Percentiles rank a stretch among this genome's conserved stretches.
Conservation (phyloP, 2,888 invertebrate genomes). For the Lysandra bellargus region DNA sequence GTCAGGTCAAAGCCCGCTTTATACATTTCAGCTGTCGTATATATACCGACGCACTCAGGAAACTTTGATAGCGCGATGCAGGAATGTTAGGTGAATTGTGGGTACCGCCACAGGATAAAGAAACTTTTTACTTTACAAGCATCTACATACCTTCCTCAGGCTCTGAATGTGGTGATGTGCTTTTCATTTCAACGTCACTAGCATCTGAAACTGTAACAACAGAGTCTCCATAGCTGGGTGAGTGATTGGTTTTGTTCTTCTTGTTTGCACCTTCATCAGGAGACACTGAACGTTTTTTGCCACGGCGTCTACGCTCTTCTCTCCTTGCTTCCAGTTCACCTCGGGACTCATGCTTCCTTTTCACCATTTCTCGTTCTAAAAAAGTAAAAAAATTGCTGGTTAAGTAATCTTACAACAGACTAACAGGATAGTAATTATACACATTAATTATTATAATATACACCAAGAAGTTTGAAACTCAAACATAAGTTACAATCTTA, state of each 20-base stretch:
- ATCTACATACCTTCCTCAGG: constrained; percentile 65
- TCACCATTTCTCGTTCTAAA: constrained; percentile 86
- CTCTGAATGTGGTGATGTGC: constrained; percentile 64
- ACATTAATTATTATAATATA: not conserved
- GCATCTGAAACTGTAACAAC: constrained; percentile 76
- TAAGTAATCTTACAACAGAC: too few relatives aligned
- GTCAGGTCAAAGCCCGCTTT: too few relatives aligned
- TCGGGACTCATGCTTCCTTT: constrained; percentile 87
- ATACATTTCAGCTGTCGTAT: too few relatives aligned
- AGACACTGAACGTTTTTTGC: constrained; percentile 67
- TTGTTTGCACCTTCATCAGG: constrained; percentile 60
- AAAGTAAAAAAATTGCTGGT: constrained; percentile 38
- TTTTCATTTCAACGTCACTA: constrained; percentile 74
- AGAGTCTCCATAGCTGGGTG: constrained; percentile 65
- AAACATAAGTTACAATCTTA: constrained; percentile 48
- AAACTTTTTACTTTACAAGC: not conserved
- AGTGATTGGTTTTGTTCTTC: constrained; percentile 62
- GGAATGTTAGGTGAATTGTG: too few relatives aligned
- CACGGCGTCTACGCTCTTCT: constrained; percentile 78
- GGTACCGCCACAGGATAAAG: too few relatives aligned
- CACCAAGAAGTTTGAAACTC: constrained; percentile 5
- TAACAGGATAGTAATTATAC: not conserved
- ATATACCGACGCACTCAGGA: too few relatives aligned
- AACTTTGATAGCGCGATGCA: too few relatives aligned
- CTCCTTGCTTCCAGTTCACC: constrained; percentile 88